Conservation (phyloP, 2,888 invertebrate genomes). For the Volucella inflata region DNA sequence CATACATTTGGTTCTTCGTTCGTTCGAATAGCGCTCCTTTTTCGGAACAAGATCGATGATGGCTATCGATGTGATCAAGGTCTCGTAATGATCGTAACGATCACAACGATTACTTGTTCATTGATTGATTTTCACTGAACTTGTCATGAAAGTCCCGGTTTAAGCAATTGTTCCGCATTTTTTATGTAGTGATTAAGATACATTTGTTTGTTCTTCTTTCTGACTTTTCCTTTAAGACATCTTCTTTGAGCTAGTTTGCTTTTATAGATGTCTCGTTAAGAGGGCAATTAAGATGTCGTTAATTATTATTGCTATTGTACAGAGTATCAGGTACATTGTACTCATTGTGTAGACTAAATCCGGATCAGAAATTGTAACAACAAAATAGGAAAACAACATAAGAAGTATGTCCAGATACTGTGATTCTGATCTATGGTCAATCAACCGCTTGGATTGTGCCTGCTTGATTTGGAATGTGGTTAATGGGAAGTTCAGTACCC, state of each 20-base stretch:
- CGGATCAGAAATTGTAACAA: conserved; percentile 8
- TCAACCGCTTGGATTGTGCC: conserved; percentile 4
- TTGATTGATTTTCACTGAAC: conserved; percentile 63
- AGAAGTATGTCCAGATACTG: background rate
- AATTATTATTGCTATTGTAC: conserved; percentile 28
- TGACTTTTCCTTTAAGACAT: background rate
- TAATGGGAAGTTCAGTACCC: background rate
- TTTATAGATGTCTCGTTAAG: background rate
- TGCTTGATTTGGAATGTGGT: background rate
- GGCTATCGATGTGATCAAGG: conserved; percentile 3
- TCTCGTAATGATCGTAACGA: conserved; percentile 28
- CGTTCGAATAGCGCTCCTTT: conserved; percentile 52
- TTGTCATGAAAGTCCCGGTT: conserved; percentile 64
- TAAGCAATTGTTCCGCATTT: conserved; percentile 61
- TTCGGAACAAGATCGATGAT: conserved; percentile 30
- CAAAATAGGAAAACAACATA: background rate
- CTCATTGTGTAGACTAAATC: conserved; percentile 9
- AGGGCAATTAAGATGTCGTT: conserved; percentile 48
- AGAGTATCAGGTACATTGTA: background rate
- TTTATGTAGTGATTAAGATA: background rate
- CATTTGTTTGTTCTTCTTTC: conserved; percentile 15
- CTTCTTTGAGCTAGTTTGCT: conserved; percentile 5
- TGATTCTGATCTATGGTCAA: conserved; percentile 12
- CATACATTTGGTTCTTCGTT: background rate
- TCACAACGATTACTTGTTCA: conserved; percentile 1